phyloP scores from a whole-genome alignment of 2,113 vertebrate species.

The Hypocryptadius cinnamomeus region DNA sequence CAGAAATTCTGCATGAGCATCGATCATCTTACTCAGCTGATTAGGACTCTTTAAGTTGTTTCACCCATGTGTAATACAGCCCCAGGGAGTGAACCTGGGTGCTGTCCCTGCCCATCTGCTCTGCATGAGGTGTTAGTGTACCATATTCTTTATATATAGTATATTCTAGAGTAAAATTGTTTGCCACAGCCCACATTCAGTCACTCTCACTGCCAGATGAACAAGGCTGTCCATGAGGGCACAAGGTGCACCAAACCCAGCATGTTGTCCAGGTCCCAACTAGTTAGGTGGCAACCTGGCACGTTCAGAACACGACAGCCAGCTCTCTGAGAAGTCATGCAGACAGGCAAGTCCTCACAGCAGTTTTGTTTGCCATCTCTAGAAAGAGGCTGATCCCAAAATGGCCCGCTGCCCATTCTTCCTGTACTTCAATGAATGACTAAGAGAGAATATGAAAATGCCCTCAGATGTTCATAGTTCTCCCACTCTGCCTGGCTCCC shows the following conservation, averaged over 20 bases:
- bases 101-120: neutral
- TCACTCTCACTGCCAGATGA: neutral
- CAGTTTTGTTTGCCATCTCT: neutral
- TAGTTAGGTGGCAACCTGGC: neutral
- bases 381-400: neutral
- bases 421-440: neutral
- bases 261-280: accelerated
- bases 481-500: neutral
- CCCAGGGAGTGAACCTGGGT: neutral
- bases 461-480: neutral
- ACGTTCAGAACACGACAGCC: neutral
- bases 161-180: neutral
- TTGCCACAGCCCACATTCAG: neutral
- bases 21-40: neutral
- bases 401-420: accelerated
- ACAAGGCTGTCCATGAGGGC: neutral
- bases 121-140: neutral
- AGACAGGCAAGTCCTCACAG: neutral
- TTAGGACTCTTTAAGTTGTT: neutral
- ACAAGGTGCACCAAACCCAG: neutral
- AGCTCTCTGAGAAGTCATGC: neutral
- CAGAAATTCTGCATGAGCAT: neutral
- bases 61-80: neutral
- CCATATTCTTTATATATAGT: neutral
- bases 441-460: neutral